Percentiles rank a stretch among this genome's conserved stretches.
Evolutionary conservation across 2,113 vertebrate species (phyloP).

Genomic region (Echinops telfairi): DNA sequence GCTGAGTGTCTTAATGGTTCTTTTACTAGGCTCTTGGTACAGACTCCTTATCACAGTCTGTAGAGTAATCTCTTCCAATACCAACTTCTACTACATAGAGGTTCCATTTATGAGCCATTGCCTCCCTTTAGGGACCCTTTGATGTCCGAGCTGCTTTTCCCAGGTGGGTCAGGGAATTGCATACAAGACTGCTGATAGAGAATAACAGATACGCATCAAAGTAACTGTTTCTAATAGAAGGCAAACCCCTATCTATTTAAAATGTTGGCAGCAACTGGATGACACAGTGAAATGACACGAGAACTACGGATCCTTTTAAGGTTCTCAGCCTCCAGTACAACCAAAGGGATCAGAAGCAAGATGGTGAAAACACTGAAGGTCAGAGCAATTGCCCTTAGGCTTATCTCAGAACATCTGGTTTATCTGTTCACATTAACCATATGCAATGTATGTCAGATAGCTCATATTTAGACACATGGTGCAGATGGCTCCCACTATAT

Average conservation of each 20-base stretch:
- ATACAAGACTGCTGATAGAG: background rate
- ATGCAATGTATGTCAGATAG: background rate
- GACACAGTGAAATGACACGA: too few species aligned
- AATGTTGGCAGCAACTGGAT: too few species aligned
- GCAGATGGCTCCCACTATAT: too few species aligned
- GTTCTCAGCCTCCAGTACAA: slow-evolving; percentile 2
- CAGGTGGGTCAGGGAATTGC: slow-evolving; percentile 23
- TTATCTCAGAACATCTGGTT: background rate
- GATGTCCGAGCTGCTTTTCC: slow-evolving; percentile 8
- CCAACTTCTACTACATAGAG: slow-evolving; percentile 27
- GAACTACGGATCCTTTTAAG: too few species aligned
- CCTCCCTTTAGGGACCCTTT: slow-evolving; percentile 4
- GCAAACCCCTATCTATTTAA: too few species aligned
- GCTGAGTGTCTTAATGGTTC: slow-evolving; percentile 47
- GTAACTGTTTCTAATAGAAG: background rate
- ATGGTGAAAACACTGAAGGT: background rate
- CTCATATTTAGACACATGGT: background rate
- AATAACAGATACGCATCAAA: slow-evolving; percentile 43
- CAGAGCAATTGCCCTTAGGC: background rate
- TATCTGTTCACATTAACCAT: too few species aligned
- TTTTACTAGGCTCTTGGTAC: background rate
- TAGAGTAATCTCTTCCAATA: too few species aligned
- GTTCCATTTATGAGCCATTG: background rate
- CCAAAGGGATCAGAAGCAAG: background rate
- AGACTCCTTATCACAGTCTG: slow-evolving; percentile 33